Base-by-base conservation (phyloP, 2,113 vertebrate species). In the Anarhynchus alexandrinus region DNA sequence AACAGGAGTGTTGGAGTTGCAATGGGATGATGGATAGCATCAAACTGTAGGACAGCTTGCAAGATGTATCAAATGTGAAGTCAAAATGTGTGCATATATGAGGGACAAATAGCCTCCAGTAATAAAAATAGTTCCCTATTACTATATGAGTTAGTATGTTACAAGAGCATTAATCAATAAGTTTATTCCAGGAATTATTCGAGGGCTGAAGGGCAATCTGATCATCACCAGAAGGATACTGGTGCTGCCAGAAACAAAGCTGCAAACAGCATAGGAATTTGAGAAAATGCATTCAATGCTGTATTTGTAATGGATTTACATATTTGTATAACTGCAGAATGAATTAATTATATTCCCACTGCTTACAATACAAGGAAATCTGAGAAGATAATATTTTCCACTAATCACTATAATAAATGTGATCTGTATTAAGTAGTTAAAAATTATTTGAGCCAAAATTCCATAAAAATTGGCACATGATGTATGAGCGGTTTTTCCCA, bases 181-280 rank as follows among this genome's bases (percentile, higher is more conserved):
- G 26, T 82, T 96, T 91, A 64, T 70, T 90, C 71, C 81, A 91
- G 45, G 42, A 91, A 83, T 62, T 89, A 69, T 59, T 93, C 38
- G 58, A 55, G 64, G 78, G 40, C 61, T 82, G 87, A 85, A 82
- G 71, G 78, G 74, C 93, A 91, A 73, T 80, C 74, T 62, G 70
- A 40, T 81, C 72, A 88, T 70, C 87, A 86, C 26, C 82, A 93
- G 74, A 93, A 96, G 30, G 74, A 67, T 82, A 25, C 43, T 20
- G 66, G 27, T 88, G 64, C 78, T 97, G 95, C 94, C 94, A 97
- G 93, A 96, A 97, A 88, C 30, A 96, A 88, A 95, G 79, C 91
- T 96, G 78, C 71, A 93, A 96, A 67, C 11, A 59, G 79, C 71
- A 61, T 0, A 83, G 82, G 91, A 96, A 96, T 95, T 96, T 9